Conservation (phyloP, 1,140 invertebrate species). For the Aricia agestis region DNA sequence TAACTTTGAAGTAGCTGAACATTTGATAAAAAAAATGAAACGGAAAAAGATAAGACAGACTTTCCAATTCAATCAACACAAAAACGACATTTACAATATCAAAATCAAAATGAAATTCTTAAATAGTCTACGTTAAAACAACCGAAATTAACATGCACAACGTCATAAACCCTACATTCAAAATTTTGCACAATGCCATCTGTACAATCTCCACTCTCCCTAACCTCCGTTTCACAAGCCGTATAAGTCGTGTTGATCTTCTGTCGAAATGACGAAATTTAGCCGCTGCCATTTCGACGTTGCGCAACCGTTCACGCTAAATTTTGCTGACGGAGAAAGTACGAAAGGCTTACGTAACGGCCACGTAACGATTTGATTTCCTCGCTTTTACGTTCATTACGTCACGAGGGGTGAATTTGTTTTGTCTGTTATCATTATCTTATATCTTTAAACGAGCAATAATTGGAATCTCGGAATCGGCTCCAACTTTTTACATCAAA, state of each 20-base stretch:
- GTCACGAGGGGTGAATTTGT: constrained; percentile 30
- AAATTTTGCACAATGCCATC: constrained; percentile 1
- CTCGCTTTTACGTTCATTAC: constrained; percentile 62
- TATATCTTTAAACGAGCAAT: too few relatives aligned
- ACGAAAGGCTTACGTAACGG: constrained; percentile 72
- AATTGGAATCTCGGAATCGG: too few relatives aligned
- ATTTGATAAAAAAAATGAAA: too few relatives aligned
- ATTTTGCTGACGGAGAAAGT: constrained; percentile 76
- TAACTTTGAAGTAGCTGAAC: too few relatives aligned
- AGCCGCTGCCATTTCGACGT: constrained; percentile 68
- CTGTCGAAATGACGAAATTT: constrained; percentile 72
- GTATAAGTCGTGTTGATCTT: constrained; percentile 57
- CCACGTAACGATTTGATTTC: constrained; percentile 74
- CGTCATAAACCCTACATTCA: background rate
- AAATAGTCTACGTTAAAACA: too few relatives aligned
- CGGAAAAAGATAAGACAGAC: too few relatives aligned
- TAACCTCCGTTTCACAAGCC: constrained; percentile 25
- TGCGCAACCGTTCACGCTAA: constrained; percentile 67
- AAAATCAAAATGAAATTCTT: too few relatives aligned
- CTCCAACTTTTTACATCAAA: too few relatives aligned
- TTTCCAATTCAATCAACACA: too few relatives aligned
- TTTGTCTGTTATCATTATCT: background rate
- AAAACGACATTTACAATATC: too few relatives aligned
- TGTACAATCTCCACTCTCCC: constrained; percentile 4
- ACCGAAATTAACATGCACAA: background rate